Percentiles rank a stretch among this genome's conserved stretches.
Evolutionary conservation across 1,140 invertebrate species (phyloP).

Genomic region (Drosophila pectinifera): DNA sequence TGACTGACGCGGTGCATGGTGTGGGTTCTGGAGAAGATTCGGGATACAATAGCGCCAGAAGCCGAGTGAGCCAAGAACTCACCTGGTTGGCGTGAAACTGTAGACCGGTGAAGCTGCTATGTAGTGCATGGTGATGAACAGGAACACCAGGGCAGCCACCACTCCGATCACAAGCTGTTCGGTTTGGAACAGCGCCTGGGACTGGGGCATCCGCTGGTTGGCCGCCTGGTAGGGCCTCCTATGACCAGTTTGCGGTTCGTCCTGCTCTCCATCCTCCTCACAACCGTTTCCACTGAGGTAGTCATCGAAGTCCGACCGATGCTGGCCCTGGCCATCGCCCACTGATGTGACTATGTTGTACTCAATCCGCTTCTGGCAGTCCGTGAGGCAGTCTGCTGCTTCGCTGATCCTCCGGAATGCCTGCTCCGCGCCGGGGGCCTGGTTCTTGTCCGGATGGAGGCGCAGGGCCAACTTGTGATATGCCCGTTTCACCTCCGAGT

Average conservation of each 20-base stretch:
- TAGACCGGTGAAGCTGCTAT: slow-evolving; percentile 96
- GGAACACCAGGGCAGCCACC: slow-evolving; percentile 85
- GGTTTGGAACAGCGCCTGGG: slow-evolving; percentile 65
- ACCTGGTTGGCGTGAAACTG: slow-evolving; percentile 92
- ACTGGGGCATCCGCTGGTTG: slow-evolving; percentile 77
- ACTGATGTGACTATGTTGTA: slow-evolving; percentile 90
- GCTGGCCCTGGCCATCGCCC: slow-evolving; percentile 58
- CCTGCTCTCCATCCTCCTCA: background rate
- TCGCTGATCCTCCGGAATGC: slow-evolving; percentile 97
- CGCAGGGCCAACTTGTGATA: slow-evolving; percentile 98
- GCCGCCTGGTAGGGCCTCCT: slow-evolving; percentile 68
- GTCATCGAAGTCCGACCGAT: background rate
- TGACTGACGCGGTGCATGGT: slow-evolving; percentile 88
- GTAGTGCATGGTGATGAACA: slow-evolving; percentile 96
- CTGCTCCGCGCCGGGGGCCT: slow-evolving; percentile 96
- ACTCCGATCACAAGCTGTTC: slow-evolving; percentile 93
- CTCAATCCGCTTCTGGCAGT: slow-evolving; percentile 95
- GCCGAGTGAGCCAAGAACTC: slow-evolving; percentile 85
- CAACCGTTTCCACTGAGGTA: background rate
- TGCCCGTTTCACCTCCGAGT: slow-evolving; percentile 97
- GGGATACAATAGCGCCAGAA: background rate
- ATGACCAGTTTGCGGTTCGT: background rate
- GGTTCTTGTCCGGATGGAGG: slow-evolving; percentile 99
- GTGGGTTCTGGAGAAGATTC: slow-evolving; percentile 49
- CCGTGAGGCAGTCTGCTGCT: slow-evolving; percentile 96